Conservation (phyloP, 1,140 invertebrate species). For the Oedothorax gibbosus region DNA sequence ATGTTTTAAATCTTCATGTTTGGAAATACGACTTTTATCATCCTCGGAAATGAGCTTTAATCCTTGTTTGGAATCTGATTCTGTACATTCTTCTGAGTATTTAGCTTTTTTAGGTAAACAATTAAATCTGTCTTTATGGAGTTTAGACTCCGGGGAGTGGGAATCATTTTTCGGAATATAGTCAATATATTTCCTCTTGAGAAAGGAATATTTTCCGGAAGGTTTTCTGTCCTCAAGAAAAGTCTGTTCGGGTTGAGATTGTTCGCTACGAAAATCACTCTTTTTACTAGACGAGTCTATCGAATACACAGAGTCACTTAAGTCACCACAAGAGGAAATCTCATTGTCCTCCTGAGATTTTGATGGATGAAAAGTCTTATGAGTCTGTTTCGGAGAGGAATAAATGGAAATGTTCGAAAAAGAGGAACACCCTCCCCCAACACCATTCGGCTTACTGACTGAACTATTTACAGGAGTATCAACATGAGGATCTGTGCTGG, state of each 20-base stretch:
- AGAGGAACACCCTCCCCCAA: not conserved
- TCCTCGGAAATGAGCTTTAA: not conserved
- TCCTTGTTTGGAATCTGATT: conserved; percentile 7
- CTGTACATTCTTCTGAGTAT: conserved; percentile 14
- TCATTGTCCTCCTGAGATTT: conserved; percentile 22
- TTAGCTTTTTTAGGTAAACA: conserved; percentile 49
- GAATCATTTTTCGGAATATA: conserved; percentile 28
- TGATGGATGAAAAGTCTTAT: not conserved
- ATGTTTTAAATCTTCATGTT: not conserved
- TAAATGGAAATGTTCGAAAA: not conserved
- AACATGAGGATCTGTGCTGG: conserved; percentile 51
- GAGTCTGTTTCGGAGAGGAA: not conserved
- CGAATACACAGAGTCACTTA: conserved; percentile 1
- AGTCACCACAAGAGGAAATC: not conserved
- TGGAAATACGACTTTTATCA: not conserved
- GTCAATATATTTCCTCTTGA: conserved; percentile 55
- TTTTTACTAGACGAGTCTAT: conserved; percentile 15
- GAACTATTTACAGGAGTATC: conserved; percentile 1
- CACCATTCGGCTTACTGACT: not conserved
- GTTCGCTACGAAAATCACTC: conserved; percentile 52
- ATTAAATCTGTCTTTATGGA: conserved; percentile 37
- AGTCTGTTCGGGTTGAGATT: conserved; percentile 15
- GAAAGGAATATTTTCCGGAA: conserved; percentile 29
- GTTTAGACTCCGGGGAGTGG: conserved; percentile 14
- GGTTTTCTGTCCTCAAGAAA: conserved; percentile 26